Base-by-base conservation (phyloP, 2,888 invertebrate genomes). In the Pheosia tremula region DNA sequence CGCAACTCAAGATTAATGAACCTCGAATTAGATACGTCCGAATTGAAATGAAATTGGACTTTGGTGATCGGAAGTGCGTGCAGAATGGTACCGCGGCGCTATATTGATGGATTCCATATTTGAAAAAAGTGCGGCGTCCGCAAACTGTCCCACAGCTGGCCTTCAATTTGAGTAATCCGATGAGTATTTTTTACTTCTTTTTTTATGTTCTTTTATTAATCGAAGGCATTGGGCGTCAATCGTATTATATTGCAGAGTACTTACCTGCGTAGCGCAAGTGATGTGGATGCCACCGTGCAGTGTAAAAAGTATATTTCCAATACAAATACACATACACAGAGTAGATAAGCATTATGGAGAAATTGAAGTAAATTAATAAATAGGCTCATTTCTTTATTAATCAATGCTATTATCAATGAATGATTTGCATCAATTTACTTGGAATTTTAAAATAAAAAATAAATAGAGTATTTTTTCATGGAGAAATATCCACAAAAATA, bases 1-100 rank as follows among this genome's bases (percentile, higher is more conserved):
- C 74, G 83, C 80, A 81, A 77, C 64, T 72, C 64, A 86, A 92
- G 93, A 93, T 93, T 93, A 92, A 93, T 93, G 93, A 90, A 87
- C 87, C 85, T 84, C 82, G 82, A 88, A 93, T 93, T 93, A 89
- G 91, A 87, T 84, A 88, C 91, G 91, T 90, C 88, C 88, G 87
- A 89, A 88, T 86, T 82, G 86, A 88, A 91, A 85, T 84, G 82
- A 88, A 91, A 90, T 91, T 91, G 88, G 86, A 89, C 87, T 87
- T 85, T 83, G 79, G 75, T 83, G 86, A 90, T 92, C 91, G 93
- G 93, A 93, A 93, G 91, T 93, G 85, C 82, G 78, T 82, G 81
- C 78, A 87, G 86, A 91, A 90, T 90, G 81, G 84, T 82, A 84
- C 86, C 87, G 86, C 88, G 81, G 84, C 82, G 84, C 86, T 86